phyloP scores from a whole-genome alignment of 1,140 invertebrate species.

The Drosophila sechellia region DNA sequence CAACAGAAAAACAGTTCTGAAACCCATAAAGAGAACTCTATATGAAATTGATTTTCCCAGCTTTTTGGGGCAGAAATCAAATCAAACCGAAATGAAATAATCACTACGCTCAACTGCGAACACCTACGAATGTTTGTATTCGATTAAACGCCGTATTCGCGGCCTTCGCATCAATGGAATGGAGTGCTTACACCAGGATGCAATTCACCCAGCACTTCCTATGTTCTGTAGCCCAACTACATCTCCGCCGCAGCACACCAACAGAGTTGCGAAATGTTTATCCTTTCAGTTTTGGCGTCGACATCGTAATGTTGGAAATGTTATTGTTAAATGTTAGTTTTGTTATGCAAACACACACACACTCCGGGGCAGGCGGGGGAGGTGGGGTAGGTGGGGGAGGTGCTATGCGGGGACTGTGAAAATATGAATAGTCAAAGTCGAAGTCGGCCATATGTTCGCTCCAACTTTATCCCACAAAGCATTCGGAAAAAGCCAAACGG shows the following conservation, averaged over 20 bases:
- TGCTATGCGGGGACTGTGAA: slow-evolving; percentile 40
- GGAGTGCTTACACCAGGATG: neutral
- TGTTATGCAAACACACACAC: slow-evolving; percentile 72
- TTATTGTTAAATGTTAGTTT: slow-evolving; percentile 82
- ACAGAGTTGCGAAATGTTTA: slow-evolving; percentile 62
- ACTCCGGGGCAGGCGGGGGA: too few relatives aligned
- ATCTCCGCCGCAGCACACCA: neutral
- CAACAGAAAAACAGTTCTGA: slow-evolving; percentile 12
- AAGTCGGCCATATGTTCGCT: slow-evolving; percentile 74
- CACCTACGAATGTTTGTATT: too few relatives aligned
- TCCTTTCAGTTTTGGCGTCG: slow-evolving; percentile 72
- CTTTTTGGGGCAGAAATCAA: too few relatives aligned
- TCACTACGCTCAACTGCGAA: too few relatives aligned
- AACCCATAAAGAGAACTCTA: too few relatives aligned
- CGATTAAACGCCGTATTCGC: too few relatives aligned
- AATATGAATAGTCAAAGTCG: slow-evolving; percentile 79
- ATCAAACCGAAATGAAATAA: too few relatives aligned
- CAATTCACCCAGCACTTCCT: slow-evolving; percentile 8
- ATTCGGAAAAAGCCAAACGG: slow-evolving; percentile 33
- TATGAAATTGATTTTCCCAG: too few relatives aligned
- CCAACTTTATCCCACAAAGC: slow-evolving; percentile 76
- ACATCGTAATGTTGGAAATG: slow-evolving; percentile 75
- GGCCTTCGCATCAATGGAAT: neutral
- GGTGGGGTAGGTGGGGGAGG: neutral
- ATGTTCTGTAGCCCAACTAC: neutral